A percentile compares a stretch with the other conserved stretches of the same genome.
These are phyloP conservation scores for Platyrinchus mystaceus DNA, from an alignment of 2,797 vertebrate species.

Conservation along the genomic window DNA sequence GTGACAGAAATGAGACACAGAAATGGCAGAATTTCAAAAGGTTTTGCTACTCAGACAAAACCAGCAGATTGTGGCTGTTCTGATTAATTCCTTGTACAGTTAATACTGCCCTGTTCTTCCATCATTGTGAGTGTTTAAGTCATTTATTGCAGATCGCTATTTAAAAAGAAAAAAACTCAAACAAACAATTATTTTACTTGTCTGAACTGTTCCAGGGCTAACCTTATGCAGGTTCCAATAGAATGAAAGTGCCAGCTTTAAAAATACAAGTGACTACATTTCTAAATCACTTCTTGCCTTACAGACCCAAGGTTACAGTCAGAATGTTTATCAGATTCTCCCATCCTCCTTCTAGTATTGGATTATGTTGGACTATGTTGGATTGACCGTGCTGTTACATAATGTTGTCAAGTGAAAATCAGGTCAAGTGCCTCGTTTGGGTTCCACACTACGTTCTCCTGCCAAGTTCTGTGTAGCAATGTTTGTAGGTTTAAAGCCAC, in stretches of 20 bases:
- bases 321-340: not conserved
- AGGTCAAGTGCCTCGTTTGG: not conserved
- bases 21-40: not conserved
- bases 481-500: not conserved
- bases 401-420: not conserved
- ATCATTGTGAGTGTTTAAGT: not conserved
- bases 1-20: not conserved
- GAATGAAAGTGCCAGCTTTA: not conserved
- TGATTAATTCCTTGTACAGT: not conserved
- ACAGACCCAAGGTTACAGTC: not conserved
- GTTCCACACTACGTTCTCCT: not conserved
- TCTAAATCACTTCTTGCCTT: not conserved
- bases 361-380: not conserved
- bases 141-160: not conserved
- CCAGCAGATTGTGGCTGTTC: not conserved
- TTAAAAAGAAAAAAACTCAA: not conserved
- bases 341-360: not conserved
- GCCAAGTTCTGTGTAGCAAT: not conserved
- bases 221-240: not conserved
- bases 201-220: not conserved
- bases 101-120: not conserved
- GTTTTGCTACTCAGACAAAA: not conserved
- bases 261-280: not conserved
- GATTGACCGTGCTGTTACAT: constrained; percentile 1
- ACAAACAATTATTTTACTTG: not conserved